These are phyloP conservation scores for Empidonax alnorum DNA, from an alignment of 2,113 vertebrate species.

Conservation along the genomic window DNA sequence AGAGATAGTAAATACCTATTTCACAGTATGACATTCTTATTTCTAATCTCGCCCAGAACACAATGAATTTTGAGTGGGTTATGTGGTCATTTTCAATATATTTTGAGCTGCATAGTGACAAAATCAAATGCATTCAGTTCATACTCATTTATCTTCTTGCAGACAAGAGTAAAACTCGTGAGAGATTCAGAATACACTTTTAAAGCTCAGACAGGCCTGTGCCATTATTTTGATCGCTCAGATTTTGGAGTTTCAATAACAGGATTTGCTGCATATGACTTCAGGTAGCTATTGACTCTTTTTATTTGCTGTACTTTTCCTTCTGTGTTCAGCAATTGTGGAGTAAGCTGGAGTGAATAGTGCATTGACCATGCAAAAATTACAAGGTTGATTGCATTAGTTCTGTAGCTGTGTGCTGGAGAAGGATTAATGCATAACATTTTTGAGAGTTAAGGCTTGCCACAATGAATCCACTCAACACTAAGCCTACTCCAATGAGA, in stretches of 20 bases:
- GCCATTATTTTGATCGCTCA: conserved; percentile 81
- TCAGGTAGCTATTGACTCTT: conserved; percentile 79
- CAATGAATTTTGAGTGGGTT: neutral
- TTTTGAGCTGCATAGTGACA: neutral
- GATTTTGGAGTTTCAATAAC: conserved; percentile 80
- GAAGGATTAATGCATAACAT: neutral
- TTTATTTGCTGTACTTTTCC: conserved; percentile 32
- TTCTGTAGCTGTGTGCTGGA: neutral
- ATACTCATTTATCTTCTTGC: conserved; percentile 1
- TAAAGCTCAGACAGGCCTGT: conserved; percentile 82
- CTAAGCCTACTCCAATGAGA: neutral
- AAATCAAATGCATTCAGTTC: neutral
- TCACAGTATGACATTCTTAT: neutral
- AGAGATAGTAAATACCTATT: neutral
- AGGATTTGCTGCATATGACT: conserved; percentile 80
- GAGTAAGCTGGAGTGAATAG: neutral
- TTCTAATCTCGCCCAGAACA: neutral
- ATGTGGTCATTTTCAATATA: neutral
- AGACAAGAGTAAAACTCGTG: conserved; percentile 87
- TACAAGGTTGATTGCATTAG: neutral
- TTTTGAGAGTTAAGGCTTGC: neutral
- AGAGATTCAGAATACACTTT: conserved; percentile 84
- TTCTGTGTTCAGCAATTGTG: neutral
- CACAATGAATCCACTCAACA: neutral
- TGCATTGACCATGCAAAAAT: neutral